Conservation (phyloP, 2,113 vertebrate species). For the Pangasianodon hypophthalmus region DNA sequence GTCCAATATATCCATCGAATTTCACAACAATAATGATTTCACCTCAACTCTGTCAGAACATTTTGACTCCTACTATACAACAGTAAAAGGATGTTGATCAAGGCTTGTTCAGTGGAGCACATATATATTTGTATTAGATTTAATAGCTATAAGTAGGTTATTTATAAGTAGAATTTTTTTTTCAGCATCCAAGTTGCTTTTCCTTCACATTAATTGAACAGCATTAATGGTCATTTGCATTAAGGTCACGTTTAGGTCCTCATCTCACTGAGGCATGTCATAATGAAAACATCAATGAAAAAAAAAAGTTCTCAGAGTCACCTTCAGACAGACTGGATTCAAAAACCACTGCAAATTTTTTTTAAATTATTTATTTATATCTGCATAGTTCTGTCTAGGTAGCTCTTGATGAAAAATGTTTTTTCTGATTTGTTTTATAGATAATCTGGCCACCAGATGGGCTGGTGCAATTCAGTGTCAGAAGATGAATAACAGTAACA, state of each 20-base stretch:
- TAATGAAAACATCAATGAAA: no score
- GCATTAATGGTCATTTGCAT: neutral
- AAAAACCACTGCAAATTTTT: neutral
- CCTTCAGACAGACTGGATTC: no score
- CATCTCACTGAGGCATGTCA: no score
- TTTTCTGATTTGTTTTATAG: neutral
- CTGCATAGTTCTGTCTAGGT: neutral
- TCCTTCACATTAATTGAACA: neutral
- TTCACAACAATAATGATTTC: neutral
- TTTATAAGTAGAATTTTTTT: no score
- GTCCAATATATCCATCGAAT: neutral
- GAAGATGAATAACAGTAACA: slow-evolving; percentile 28
- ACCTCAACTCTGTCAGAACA: neutral
- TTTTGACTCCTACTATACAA: no score
- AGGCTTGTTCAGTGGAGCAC: no score
- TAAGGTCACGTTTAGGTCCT: neutral
- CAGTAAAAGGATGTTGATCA: no score
- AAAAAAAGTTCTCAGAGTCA: no score
- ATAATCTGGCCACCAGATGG: slow-evolving; percentile 16
- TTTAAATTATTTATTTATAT: no score
- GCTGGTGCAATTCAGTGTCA: slow-evolving; percentile 16
- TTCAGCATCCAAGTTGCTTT: no score
- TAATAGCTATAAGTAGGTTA: no score
- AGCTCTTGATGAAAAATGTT: neutral
- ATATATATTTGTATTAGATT: no score